Base-by-base conservation (phyloP, 2,797 vertebrate genomes). In the Hyperoplus immaculatus region DNA sequence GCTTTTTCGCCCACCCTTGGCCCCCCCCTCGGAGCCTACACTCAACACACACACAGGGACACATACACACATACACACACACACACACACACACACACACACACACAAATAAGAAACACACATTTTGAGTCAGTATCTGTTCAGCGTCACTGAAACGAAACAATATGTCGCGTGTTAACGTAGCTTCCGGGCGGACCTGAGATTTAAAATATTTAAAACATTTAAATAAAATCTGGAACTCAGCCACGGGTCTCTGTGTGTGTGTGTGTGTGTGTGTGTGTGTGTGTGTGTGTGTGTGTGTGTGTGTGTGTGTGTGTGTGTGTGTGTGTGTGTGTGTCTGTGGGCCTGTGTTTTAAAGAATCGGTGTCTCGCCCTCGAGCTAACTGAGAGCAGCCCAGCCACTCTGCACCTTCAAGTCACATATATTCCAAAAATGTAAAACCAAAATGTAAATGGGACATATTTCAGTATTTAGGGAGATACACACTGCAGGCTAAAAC, bases 171-270 rank as follows among this genome's bases (percentile, higher is more conserved):
- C n/a, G 76, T 55, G 77, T 85, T 83, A 85, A 87, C 71, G 83
- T 81, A 21, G 87, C 87, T 61, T 65, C 63, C 0, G 46, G 14
- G 57, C 54, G 0, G 69, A 72, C 81, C 71, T 65, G 58, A 68
- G 21, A 2, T 21, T 21, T 21, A 21, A 2, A 21, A 21, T 21
- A 21, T 66, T 41, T 90, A 78, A 90, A 81, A 87, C 87, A 90
- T 87, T 91, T 67, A 87, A 89, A 87, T 90, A 13, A 36, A 63
- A 75, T 72, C 80, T 93, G 92, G 92, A 93, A 5, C 59, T 0
- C n/a, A 78, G 92, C 92, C 93, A 93, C 74, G 8, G 59, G 59
- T 29, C 85, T 69, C 1, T 21, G 1, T 21, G 21, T 2, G 21
- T 21, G 21, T 21, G 21, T 21, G 21, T 21, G 21, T 21, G 21